Evolutionary conservation across 1,140 invertebrate genomes (phyloP).

Genomic region (Leptinotarsa defecta): DNA sequence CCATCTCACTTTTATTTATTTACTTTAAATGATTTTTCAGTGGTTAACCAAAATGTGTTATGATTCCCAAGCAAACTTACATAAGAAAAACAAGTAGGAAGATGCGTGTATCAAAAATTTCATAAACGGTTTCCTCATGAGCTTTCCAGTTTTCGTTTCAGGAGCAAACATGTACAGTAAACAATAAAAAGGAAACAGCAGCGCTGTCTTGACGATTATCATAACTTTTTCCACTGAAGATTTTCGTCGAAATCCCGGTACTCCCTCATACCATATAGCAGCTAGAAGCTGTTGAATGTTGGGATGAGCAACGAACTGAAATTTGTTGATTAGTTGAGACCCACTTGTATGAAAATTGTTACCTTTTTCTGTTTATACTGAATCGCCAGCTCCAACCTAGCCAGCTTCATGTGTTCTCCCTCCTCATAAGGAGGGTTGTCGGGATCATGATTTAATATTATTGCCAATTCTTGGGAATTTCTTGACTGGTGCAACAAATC

Average conservation of each 20-base stretch:
- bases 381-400: conserved; percentile 84
- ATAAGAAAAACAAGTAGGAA: conserved; percentile 88
- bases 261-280: conserved; percentile 89
- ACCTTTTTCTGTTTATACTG: conserved; percentile 93
- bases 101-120: conserved; percentile 92
- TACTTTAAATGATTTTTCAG: too few relatives aligned
- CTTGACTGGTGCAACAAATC: conserved; percentile 87
- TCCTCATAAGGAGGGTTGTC: conserved; percentile 68
- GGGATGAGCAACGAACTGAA: conserved; percentile 89
- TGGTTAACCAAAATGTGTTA: too few relatives aligned
- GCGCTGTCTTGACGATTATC: conserved; percentile 74
- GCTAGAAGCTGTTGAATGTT: conserved; percentile 91
- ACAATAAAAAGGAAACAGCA: conserved; percentile 86
- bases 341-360: conserved; percentile 17
- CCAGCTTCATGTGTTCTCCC: conserved; percentile 77
- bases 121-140: conserved; percentile 90
- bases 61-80: conserved; percentile 60
- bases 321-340: background rate
- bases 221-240: conserved; percentile 68
- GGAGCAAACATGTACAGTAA: conserved; percentile 80
- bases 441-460: conserved; percentile 88
- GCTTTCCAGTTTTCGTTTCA: conserved; percentile 72
- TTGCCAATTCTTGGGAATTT: conserved; percentile 86
- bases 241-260: conserved; percentile 86
- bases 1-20: too few relatives aligned